Percentiles rank a stretch among this genome's conserved stretches.
Evolutionary conservation across 2,888 invertebrate genomes (phyloP).

Genomic region (Trichopoda pennipes): DNA sequence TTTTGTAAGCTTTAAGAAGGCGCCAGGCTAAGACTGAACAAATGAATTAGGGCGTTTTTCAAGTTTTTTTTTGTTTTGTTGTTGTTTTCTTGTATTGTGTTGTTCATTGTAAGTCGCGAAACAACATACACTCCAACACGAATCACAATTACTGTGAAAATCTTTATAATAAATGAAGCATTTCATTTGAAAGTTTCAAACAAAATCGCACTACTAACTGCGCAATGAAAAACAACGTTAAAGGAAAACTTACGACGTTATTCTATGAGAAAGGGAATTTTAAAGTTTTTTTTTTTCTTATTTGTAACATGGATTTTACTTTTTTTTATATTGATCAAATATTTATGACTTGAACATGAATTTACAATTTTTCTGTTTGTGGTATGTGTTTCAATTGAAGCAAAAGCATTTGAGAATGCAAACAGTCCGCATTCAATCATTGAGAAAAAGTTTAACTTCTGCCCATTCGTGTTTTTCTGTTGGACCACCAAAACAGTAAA

Average conservation of each 20-base stretch:
- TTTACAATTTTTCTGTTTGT: slow-evolving; percentile 33
- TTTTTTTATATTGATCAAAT: slow-evolving; percentile 55
- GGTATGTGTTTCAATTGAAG: neutral
- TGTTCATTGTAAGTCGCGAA: slow-evolving; percentile 73
- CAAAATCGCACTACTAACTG: slow-evolving; percentile 41
- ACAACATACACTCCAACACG: slow-evolving; percentile 74
- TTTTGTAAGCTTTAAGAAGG: slow-evolving; percentile 65
- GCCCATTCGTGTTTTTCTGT: slow-evolving; percentile 6
- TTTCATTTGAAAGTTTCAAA: slow-evolving; percentile 50
- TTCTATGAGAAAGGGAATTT: slow-evolving; percentile 39
- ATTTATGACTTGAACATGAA: slow-evolving; percentile 58
- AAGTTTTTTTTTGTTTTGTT: neutral
- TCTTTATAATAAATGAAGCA: slow-evolving; percentile 51
- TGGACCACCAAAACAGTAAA: slow-evolving; percentile 54
- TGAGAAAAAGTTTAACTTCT: slow-evolving; percentile 26
- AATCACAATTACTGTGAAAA: slow-evolving; percentile 54
- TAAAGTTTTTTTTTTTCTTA: slow-evolving; percentile 23
- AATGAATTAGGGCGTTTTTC: slow-evolving; percentile 78
- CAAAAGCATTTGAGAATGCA: slow-evolving; percentile 21
- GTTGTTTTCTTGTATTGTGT: no score
- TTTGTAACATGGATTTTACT: slow-evolving; percentile 18
- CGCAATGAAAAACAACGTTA: neutral
- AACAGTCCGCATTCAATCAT: slow-evolving; percentile 45
- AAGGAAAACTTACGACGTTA: neutral
- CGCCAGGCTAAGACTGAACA: slow-evolving; percentile 75